These are phyloP conservation scores for Planiliza haematocheilus DNA, from an alignment of 2,113 vertebrate species.

Conservation along the genomic window DNA sequence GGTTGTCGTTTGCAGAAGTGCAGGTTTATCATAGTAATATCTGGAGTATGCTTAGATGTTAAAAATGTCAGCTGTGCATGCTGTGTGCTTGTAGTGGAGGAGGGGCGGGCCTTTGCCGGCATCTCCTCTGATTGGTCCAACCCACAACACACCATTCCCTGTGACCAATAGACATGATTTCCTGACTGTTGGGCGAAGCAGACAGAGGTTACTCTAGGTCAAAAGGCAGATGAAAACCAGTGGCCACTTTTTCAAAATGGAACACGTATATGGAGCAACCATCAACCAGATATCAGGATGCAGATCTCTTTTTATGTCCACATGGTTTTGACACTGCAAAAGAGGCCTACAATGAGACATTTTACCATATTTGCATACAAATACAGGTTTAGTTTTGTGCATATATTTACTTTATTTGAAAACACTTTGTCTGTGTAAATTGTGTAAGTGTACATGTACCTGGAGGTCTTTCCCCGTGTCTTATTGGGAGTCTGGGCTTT, in stretches of 20 bases:
- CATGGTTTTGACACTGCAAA: no score
- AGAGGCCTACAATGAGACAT: neutral
- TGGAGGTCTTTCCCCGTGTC: no score
- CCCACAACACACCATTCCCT: slow-evolving; percentile 79
- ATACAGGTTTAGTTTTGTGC: no score
- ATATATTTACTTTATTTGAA: no score
- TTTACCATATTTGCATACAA: no score
- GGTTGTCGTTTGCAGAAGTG: neutral
- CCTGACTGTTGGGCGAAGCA: slow-evolving; percentile 1
- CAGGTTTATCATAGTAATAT: slow-evolving; percentile 13
- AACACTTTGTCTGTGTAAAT: no score
- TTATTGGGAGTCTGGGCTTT: no score
- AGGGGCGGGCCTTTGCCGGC: neutral
- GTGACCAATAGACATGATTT: slow-evolving; percentile 51
- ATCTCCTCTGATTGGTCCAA: slow-evolving; percentile 70
- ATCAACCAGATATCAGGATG: neutral
- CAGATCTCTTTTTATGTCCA: neutral
- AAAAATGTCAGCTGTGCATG: slow-evolving; percentile 39
- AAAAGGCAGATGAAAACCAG: slow-evolving; percentile 27
- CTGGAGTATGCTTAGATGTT: slow-evolving; percentile 11
- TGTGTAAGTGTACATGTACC: no score
- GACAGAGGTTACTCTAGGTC: slow-evolving; percentile 54
- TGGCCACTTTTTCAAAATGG: slow-evolving; percentile 35
- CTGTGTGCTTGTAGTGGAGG: neutral
- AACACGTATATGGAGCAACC: slow-evolving; percentile 6